These are phyloP conservation scores for Myanophis thanlyinensis DNA, from an alignment of 2,113 vertebrate species.

Conservation along the genomic window DNA sequence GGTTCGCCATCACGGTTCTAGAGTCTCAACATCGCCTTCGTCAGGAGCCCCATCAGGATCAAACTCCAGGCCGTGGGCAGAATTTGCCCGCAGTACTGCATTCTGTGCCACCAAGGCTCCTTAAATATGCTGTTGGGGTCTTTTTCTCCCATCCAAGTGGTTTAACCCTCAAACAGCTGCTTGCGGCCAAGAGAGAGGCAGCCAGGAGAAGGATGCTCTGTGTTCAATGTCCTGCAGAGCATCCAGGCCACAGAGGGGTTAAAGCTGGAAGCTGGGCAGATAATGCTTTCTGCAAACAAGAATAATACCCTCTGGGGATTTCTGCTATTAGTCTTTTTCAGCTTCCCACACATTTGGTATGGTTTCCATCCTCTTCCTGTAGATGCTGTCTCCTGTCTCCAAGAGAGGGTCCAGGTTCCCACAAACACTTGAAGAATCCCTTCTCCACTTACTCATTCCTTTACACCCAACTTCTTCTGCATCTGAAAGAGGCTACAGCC, in stretches of 20 bases:
- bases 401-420: not conserved
- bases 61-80: not conserved
- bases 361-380: not conserved
- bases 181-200: not conserved
- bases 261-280: not conserved
- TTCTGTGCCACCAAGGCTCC: not conserved
- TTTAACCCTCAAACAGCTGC: not conserved
- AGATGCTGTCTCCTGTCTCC: not conserved
- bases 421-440: not conserved
- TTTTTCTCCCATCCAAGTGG: not conserved
- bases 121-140: not conserved
- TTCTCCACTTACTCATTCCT: not conserved
- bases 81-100: not conserved
- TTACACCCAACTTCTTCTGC: not conserved
- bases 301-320: not conserved
- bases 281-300: not conserved
- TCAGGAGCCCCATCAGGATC: not conserved
- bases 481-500: not conserved
- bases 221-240: not conserved
- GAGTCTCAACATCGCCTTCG: too few relatives aligned
- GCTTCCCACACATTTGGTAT: constrained; percentile 16
- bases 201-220: not conserved
- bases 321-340: not conserved
- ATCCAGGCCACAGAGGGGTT: not conserved
- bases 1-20: too few relatives aligned